Evolutionary conservation across 2,113 vertebrate species (phyloP), one percentile per base, ranked within the genome.

Genomic region (Naja naja): DNA sequence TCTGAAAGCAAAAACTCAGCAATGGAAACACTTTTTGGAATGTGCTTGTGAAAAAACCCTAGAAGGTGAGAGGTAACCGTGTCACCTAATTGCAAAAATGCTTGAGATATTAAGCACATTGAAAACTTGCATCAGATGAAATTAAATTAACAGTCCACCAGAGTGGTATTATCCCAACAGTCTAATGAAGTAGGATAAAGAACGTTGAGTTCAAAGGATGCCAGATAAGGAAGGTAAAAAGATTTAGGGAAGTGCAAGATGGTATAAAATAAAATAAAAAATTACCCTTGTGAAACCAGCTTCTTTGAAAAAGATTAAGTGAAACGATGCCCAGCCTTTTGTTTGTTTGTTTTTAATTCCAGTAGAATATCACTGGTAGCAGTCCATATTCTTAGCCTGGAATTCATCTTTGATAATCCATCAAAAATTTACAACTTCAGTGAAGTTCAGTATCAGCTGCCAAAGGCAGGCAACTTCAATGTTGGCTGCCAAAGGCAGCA

Each of bases 91-190:
- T 94, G 94, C 39, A 95, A 87, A 93, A 90, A 95, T 91, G 93
- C 91, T 0, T 45, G 91, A 96, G 89, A 85, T 54, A 89, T 55
- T 93, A 96, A 87, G 43, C 69, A 64, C 92, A 90, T 47, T 92
- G 85, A 95, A 96, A 97, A 95, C 34, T 47, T 23, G 55, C 91
- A 90, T 92, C 94, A 69, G 16, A 18, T 89, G 58, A 90, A 94
- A 95, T 94, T 54, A 90, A 93, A 96, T 96, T 96, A 96, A 95
- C 53, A 53, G 91, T 92, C 91, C 93, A 94, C n/a, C 25, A 88
- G 49, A 85, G 74, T 93, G 56, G 55, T 92, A 64, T 92, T 85
- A 94, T 94, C 93, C 94, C 0, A 0, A 55, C 88, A 90, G 53
- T 20, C 47, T 95, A 91, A 94, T 89, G 95, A 90, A 94, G 91